phyloP scores from a whole-genome alignment of 2,113 vertebrate genomes.

The Pterophyllum scalare region DNA sequence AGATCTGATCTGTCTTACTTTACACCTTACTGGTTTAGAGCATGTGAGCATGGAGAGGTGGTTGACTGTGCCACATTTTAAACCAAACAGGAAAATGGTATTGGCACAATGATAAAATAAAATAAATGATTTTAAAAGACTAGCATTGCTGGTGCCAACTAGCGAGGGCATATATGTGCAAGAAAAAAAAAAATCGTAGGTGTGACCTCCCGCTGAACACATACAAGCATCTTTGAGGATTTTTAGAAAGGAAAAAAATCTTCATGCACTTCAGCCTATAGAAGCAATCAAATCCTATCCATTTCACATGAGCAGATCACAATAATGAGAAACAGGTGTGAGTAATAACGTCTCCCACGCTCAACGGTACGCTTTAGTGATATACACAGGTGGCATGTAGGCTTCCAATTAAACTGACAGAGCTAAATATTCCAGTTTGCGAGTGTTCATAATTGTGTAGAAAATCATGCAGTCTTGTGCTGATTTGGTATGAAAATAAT shows the following conservation, averaged over 20 bases:
- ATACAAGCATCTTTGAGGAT: background rate
- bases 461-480: background rate
- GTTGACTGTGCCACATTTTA: background rate
- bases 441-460: background rate
- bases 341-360: conserved; percentile 41
- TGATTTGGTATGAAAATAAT: conserved; percentile 18
- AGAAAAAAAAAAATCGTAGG: rapidly evolving
- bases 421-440: conserved; percentile 17
- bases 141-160: background rate
- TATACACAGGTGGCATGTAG: conserved; percentile 43
- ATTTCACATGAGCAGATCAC: conserved; percentile 15
- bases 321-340: conserved; percentile 30
- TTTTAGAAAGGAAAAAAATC: background rate
- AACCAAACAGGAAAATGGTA: background rate
- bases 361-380: conserved; percentile 21
- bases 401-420: conserved; percentile 38
- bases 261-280: background rate
- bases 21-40: background rate
- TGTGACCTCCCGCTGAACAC: background rate
- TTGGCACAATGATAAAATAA: background rate
- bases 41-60: background rate
- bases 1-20: background rate
- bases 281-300: background rate
- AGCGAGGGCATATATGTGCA: background rate
- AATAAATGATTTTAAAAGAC: background rate